These are phyloP conservation scores for Glaucopsyche alexis DNA, from an alignment of 2,888 invertebrate genomes.

Conservation along the genomic window DNA sequence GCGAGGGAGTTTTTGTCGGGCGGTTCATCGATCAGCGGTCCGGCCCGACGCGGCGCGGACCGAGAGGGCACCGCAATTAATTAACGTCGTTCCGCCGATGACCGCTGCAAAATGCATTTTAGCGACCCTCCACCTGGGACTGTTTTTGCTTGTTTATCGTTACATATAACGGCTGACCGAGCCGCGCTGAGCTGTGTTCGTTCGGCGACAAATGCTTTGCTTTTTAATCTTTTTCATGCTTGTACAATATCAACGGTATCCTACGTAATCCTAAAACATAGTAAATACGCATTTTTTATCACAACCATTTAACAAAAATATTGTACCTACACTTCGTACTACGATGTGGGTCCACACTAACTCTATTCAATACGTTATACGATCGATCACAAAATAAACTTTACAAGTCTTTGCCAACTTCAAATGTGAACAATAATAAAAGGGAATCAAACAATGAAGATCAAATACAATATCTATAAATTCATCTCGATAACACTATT, in stretches of 20 bases:
- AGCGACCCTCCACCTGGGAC: slow-evolving; percentile 34
- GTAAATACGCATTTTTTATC: not conserved
- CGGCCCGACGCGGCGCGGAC: slow-evolving; percentile 14
- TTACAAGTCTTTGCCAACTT: not conserved
- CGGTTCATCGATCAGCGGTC: slow-evolving; percentile 6
- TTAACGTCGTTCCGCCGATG: slow-evolving; percentile 36
- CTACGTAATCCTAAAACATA: not conserved
- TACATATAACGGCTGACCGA: slow-evolving; percentile 30
- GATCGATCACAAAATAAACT: not conserved
- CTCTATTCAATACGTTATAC: too few relatives aligned
- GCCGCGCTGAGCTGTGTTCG: slow-evolving; percentile 29
- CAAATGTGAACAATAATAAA: slow-evolving; percentile 15
- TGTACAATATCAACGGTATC: not conserved
- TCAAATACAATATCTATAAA: slow-evolving; percentile 27
- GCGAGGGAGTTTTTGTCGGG: slow-evolving; percentile 11
- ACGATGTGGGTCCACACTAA: too few relatives aligned
- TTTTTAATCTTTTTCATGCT: slow-evolving; percentile 20
- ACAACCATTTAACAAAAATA: not conserved
- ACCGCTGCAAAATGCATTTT: slow-evolving; percentile 37
- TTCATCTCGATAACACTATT: slow-evolving; percentile 37
- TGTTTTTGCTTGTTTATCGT: slow-evolving; percentile 33
- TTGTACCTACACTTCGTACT: too few relatives aligned
- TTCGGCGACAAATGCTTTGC: slow-evolving; percentile 29
- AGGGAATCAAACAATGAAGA: not conserved
- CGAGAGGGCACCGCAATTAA: slow-evolving; percentile 36